Conservation (phyloP, 2,113 vertebrate species). For the Alligator sinensis region DNA sequence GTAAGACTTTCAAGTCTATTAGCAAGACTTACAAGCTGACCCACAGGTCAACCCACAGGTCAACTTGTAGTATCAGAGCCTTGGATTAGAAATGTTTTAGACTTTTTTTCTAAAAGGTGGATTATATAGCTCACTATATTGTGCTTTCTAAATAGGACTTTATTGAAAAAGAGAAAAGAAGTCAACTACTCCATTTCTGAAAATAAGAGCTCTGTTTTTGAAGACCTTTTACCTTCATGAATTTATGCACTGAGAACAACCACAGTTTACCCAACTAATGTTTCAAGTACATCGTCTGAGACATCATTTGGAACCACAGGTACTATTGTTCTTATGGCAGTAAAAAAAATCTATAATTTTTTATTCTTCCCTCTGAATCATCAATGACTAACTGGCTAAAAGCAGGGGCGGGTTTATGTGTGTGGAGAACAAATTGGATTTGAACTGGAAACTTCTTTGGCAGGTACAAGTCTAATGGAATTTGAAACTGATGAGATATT, state of each 20-base stretch:
- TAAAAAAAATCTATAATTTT: constrained; percentile 5
- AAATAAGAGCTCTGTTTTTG: background rate
- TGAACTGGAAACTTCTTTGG: constrained; percentile 30
- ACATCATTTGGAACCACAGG: constrained; percentile 32
- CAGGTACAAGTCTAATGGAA: constrained; percentile 37
- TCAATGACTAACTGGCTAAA: constrained; percentile 29
- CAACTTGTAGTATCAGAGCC: background rate
- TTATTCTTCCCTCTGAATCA: constrained; percentile 49
- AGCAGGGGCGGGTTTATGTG: background rate
- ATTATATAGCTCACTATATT: background rate
- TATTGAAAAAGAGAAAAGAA: background rate
- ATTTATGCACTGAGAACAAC: background rate
- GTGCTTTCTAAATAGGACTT: background rate
- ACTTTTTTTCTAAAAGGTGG: background rate
- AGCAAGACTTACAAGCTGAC: no score
- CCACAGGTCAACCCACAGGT: no score
- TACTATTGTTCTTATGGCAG: constrained; percentile 36
- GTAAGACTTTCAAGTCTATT: background rate
- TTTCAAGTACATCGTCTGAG: constrained; percentile 2
- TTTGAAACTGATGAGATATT: constrained; percentile 57
- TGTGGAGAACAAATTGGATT: background rate
- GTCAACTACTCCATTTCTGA: background rate
- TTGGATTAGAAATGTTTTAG: background rate
- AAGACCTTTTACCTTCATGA: background rate
- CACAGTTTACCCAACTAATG: constrained; percentile 18